Conservation (phyloP, 1,140 invertebrate species). For the Drosophila littoralis region DNA sequence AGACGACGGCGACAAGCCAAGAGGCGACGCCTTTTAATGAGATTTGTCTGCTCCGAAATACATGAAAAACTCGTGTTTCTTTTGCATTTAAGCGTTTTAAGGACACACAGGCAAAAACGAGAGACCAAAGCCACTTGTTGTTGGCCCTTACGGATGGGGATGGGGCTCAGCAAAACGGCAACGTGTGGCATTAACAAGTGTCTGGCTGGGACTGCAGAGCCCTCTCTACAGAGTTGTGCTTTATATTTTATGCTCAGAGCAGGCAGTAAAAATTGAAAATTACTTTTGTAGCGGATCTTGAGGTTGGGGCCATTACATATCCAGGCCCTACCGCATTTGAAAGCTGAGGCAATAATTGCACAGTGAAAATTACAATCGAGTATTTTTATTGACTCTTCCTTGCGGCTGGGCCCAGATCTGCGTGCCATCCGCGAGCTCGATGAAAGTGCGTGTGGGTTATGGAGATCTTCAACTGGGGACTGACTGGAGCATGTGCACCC, state of each 20-base stretch:
- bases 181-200: slow-evolving; percentile 71
- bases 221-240: slow-evolving; percentile 50
- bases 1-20: slow-evolving; percentile 34
- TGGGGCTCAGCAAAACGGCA: slow-evolving; percentile 44
- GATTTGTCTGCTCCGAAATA: slow-evolving; percentile 73
- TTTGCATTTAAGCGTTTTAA: slow-evolving; percentile 65
- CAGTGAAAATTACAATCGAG: slow-evolving; percentile 77
- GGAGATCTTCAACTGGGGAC: slow-evolving; percentile 13
- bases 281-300: slow-evolving; percentile 54
- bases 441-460: slow-evolving; percentile 76
- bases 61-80: slow-evolving; percentile 78
- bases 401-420: slow-evolving; percentile 18
- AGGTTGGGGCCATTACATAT: background rate
- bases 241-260: slow-evolving; percentile 68
- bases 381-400: slow-evolving; percentile 68
- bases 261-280: slow-evolving; percentile 81
- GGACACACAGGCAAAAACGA: slow-evolving; percentile 68
- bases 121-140: slow-evolving; percentile 27
- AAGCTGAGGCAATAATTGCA: slow-evolving; percentile 80
- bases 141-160: slow-evolving; percentile 1
- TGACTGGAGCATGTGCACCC: slow-evolving; percentile 49
- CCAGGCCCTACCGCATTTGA: slow-evolving; percentile 70
- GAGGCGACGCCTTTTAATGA: slow-evolving; percentile 80
- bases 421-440: slow-evolving; percentile 32
- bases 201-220: slow-evolving; percentile 32